Evolutionary conservation across 1,140 invertebrate species (phyloP), one percentile per base, ranked within the genome.

Genomic region (Penaeus japonicus): DNA sequence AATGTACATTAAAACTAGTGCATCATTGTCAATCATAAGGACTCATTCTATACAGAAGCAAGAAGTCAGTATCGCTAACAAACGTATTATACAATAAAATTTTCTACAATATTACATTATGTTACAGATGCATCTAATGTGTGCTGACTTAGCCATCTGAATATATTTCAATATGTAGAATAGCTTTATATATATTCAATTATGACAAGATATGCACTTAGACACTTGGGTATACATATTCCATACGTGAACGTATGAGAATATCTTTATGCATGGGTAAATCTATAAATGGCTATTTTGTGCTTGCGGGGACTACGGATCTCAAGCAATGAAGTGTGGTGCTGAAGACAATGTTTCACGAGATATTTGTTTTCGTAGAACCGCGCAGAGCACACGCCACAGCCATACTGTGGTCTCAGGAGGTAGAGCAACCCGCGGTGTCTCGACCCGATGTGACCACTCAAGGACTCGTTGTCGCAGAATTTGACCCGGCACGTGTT

Each of bases 281-380:
- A 83, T 77, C 87, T 77, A 39, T 83, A 88, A 22, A 88, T 77
- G 12, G 79, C 32, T 35, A 82, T 81, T 59, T 88, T 88, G 62
- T 88, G 87, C 78, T 88, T 88, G 20, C 30, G 18, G 18, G 87
- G 87, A 55, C 87, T 88, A 39, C 89, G 57, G 18, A 90, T 90
- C 47, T 90, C 90, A 18, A 89, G 54, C 32, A 90, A 81, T 1
- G 87, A 90, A 7, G 85, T 87, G 27, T 89, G 90, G 27, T 89
- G 82, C 62, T 89, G 84, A 35, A 89, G 81, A 77, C 87, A 89
- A 30, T 89, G 87, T 39, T 90, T 89, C 24, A 90, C 88, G 1
- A 90, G 73, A 32, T 90, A 89, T 27, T 90, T 90, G 81, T 90
- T 89, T 80, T 89, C 88, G 77, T 87, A 90, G 81, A 90, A 90